Base-by-base conservation (phyloP, 2,888 invertebrate genomes). In the Microplitis deprimator region DNA sequence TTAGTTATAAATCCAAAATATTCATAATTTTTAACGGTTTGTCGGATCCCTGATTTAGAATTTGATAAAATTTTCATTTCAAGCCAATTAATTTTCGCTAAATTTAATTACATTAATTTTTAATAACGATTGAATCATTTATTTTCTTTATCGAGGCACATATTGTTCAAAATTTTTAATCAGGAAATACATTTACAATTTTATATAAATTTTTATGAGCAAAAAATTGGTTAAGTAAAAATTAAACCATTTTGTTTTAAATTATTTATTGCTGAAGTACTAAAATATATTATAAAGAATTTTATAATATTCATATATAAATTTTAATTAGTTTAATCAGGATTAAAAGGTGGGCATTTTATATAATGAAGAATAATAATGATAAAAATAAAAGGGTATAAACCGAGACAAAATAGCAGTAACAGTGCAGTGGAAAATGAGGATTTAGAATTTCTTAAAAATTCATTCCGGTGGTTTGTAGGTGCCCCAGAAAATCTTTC, bases 401-500 rank as follows among this genome's bases (percentile, higher is more conserved):
- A 29, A 13, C 50, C 59, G 59, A 64, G 41, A 64, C 38, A 39
- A 71, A 71, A 71, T 41, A 72, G 41, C 16, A 73, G 50, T 67
- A 29, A n/a, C 16, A 38, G 38, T 16, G 38, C 41, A 60, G 68
- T 38, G 73, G 59, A 67, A 73, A 73, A 59, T 29, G 67, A 61
- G 71, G 71, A 71, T 61, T 71, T 60, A 38, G 65, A 73, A 73
- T 65, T 65, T 73, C 67, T 59, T 73, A 64, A 61, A 41, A 72
- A 38, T 64, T 61, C 20, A 39, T 20, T 17, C 41, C 59, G 64
- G 60, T n/a, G 17, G 65, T 65, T 20, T 29, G 13, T 62, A 61
- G 71, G 71, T 73, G 65, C 67, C 65, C 73, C 73, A 73, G 73
- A 73, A 73, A 73, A 70, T 40, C 64, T 41, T 73, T 13, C 50